A percentile compares a stretch with the other conserved stretches of the same genome.
Evolutionary conservation across 2,113 vertebrate species (phyloP).

Genomic region (Sigmodon hispidus): DNA sequence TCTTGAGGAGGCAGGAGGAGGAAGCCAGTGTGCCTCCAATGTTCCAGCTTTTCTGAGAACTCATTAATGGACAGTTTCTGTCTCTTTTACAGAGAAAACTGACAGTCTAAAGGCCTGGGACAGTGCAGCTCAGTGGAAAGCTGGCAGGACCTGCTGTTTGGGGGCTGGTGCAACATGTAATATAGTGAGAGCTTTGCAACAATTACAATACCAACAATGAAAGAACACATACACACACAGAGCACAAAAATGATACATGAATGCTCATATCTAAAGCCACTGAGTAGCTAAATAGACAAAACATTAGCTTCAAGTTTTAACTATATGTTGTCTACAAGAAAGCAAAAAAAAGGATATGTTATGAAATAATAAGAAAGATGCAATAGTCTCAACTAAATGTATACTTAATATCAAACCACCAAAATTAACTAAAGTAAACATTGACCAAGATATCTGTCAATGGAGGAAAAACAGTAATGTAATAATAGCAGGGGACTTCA

Average conservation of each 20-base stretch:
- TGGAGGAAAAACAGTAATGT: not conserved
- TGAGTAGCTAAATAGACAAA: not conserved
- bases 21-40: not conserved
- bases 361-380: not conserved
- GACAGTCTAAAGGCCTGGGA: not conserved
- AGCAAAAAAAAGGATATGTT: not conserved
- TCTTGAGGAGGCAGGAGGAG: not conserved
- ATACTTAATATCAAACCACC: not conserved
- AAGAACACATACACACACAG: not conserved
- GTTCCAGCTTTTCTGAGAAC: not conserved
- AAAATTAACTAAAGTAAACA: not conserved
- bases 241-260: not conserved
- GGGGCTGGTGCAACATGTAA: too few species aligned
- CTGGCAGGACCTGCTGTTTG: too few species aligned
- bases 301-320: not conserved
- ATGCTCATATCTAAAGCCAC: not conserved
- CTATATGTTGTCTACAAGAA: not conserved
- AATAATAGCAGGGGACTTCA: not conserved
- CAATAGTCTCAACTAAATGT: not conserved
- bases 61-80: not conserved
- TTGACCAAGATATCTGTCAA: not conserved
- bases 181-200: not conserved
- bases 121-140: not conserved
- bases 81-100: not conserved
- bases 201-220: not conserved